Base-by-base conservation (phyloP, 1,140 invertebrate species). In the Caenorhabditis remanei region DNA sequence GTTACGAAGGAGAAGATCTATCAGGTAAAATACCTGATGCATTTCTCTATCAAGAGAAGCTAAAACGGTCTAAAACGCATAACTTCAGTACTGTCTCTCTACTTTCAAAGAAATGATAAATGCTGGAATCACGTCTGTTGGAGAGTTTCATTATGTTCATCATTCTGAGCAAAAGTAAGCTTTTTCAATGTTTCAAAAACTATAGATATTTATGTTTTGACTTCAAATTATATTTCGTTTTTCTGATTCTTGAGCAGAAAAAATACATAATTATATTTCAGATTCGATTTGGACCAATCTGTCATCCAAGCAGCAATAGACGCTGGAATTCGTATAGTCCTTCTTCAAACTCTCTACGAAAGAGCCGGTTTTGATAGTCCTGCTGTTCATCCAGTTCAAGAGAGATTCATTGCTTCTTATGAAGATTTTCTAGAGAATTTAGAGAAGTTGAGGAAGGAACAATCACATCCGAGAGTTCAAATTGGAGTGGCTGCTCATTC, bases 81-180 rank as follows among this genome's bases (percentile, higher is more conserved):
- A 32, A 32, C 89, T 92, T 87, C 50, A 92, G 89, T 90, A 90
- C 55, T 92, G 91, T 24, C 53, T 83, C 56, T 86, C 85, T 0
- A 92, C 92, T 32, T 92, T 92, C 83, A 46, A 67, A 32, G 91
- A 92, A 87, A 92, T 92, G 91, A 75, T 92, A 1, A 75, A 79
- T n/a, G 90, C 91, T 6, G 91, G 91, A 55, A 92, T 92, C 65
- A 92, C 91, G 9, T 90, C 90, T 5, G 91, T 92, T 48, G 91
- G 91, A 19, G 91, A 92, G 85, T 92, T 92, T 79, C 91, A 92
- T 84, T 92, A 92, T 65, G 91, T 92, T 9, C 91, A 92, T 79
- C 91, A 92, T 65, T 63, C 88, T 41, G 65, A 75, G 21, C 63
- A 87, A 56, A 71, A 63, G 83, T 84, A 8, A 41, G 82, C 14